These are phyloP conservation scores for Enteromius mattozi DNA, from an alignment of 2,797 vertebrate species.

Conservation along the genomic window DNA sequence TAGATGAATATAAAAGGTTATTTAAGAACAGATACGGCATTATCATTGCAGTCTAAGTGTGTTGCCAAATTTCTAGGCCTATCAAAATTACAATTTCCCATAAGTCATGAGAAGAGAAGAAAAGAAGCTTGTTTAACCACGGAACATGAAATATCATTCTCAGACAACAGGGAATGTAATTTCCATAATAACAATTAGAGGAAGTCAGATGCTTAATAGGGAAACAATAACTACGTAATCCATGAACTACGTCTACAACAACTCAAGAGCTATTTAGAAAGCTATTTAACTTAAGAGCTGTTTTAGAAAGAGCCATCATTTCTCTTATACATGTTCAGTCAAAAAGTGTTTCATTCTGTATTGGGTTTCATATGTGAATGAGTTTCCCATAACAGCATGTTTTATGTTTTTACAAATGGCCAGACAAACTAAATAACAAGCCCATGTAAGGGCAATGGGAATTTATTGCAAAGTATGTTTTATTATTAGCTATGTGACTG, in stretches of 20 bases:
- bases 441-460: background rate
- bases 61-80: background rate
- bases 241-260: background rate
- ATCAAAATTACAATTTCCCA: background rate
- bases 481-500: slow-evolving; percentile 5
- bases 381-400: background rate
- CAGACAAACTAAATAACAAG: background rate
- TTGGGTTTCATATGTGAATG: background rate
- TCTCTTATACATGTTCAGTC: background rate
- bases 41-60: background rate
- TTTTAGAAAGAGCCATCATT: background rate
- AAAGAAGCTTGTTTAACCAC: background rate
- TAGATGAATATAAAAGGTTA: background rate
- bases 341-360: background rate
- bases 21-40: background rate
- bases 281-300: no score
- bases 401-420: slow-evolving; percentile 15
- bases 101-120: background rate
- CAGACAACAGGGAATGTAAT: background rate
- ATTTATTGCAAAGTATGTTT: background rate
- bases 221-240: background rate
- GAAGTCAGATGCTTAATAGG: background rate
- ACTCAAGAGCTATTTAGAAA: background rate
- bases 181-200: slow-evolving; percentile 29
- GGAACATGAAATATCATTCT: background rate